Evolutionary conservation across 2,113 vertebrate species (phyloP).

Genomic region (Tonatia bakeri): DNA sequence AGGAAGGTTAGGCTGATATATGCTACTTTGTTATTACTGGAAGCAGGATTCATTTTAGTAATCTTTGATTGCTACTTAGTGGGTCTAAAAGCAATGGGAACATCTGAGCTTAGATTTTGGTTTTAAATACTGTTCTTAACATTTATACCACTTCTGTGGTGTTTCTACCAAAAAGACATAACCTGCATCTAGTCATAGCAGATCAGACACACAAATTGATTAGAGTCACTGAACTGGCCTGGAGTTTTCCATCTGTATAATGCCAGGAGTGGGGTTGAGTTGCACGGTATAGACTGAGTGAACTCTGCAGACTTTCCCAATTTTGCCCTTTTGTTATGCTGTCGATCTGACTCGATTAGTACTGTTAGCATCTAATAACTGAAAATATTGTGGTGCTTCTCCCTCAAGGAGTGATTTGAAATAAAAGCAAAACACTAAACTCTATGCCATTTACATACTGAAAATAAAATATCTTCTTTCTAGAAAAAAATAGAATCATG

Average conservation of each 20-base stretch:
- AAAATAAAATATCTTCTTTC: constrained; percentile 3
- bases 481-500: neutral
- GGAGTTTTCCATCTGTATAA: neutral
- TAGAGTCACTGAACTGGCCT: neutral
- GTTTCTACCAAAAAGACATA: neutral
- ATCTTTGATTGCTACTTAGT: neutral
- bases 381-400: neutral
- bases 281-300: neutral
- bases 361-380: neutral
- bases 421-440: neutral
- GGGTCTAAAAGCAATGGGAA: neutral
- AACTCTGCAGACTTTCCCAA: neutral
- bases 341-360: neutral
- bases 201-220: neutral
- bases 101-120: neutral
- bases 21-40: neutral
- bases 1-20: neutral
- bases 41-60: neutral
- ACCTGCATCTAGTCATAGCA: neutral
- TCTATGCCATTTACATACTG: neutral
- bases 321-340: neutral
- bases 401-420: neutral
- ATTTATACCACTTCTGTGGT: neutral
- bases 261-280: neutral
- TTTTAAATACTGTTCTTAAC: neutral